Evolutionary conservation across 2,888 invertebrate genomes (phyloP), one percentile per base, ranked within the genome.

Genomic region (Aphrophora alni): DNA sequence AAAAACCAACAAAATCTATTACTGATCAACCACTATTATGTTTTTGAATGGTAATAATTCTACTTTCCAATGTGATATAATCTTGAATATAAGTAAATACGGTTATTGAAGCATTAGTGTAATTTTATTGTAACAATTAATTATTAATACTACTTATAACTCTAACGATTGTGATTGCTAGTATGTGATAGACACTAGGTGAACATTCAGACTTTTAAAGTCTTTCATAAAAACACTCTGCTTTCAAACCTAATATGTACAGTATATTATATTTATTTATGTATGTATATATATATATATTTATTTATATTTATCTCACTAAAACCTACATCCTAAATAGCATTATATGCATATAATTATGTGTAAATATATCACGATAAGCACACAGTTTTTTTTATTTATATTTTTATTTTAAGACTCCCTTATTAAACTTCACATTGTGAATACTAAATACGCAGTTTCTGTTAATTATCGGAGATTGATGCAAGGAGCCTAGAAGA

Each of bases 31-130:
- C n/a, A n/a, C n/a, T n/a, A n/a, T n/a, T n/a, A n/a, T n/a, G n/a
- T n/a, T n/a, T n/a, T n/a, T n/a, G n/a, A n/a, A n/a, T n/a, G n/a
- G n/a, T n/a, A n/a, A n/a, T n/a, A n/a, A n/a, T n/a, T n/a, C n/a
- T n/a, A n/a, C n/a, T n/a, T n/a, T n/a, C n/a, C n/a, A n/a, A n/a
- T 38, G 3, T 44, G 27, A 24, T 69, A 44, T 59, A 44, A 38
- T 74, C 82, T 83, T 81, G 83, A 80, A 83, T 83, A 83, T 83
- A 82, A 83, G 82, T 77, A 82, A 82, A 81, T 82, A 82, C 82
- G 81, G 82, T 70, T 80, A 74, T 70, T 75, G 28, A 51, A 73
- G 51, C 69, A 78, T 80, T n/a, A 38, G 59, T 77, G 76, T 73
- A 27, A 68, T 77, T 25, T 8, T 38, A 74, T 27, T 38, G 51